Evolutionary conservation across 2,113 vertebrate species (phyloP), one percentile per base, ranked within the genome.

Genomic region (Equus przewalskii): DNA sequence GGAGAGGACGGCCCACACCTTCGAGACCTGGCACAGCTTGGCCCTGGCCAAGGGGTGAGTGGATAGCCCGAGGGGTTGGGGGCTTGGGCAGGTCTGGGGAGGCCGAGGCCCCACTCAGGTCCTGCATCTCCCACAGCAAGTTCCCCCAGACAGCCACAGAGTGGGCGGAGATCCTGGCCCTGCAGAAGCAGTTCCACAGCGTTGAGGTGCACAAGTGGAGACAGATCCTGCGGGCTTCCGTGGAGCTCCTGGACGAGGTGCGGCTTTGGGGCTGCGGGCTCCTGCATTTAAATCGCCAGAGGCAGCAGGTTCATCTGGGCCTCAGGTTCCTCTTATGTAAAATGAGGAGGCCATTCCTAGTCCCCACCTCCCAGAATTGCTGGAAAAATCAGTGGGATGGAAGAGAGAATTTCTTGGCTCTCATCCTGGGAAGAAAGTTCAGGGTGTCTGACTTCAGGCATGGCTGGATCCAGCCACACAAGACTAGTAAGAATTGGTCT

Each of bases 1-100:
- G 98, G 99, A 99, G 97, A 98, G 99, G 93, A 99, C 99, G 0
- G 99, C 99, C 33, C 99, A 99, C 56, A 99, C 99, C 44, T 99
- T 99, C 76, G 99, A 99, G 98, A 99, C 99, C 3, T 99, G 99
- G 99, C 99, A 99, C 98, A 99, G 99, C 21, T 99, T 99, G 95
- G 99, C 99, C 19, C 98, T 99, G 64, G 98, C 99, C 76, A 99
- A 99, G 98, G 99, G 99, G 99, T 99, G 97, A 98, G 96, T 73
- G 58, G 62, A 18, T 6, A 5, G 28, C 3, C 41, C 2, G 41
- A 22, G 24, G 67, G 44, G 60, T 41, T 8, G 64, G 69, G 28
- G 22, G 19, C 2, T 41, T 0, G 82, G 88, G 51, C 6, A 21
- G 9, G 3, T 2, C 0, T 0, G 6, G 18, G 28, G 41, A 79